Evolutionary conservation across 2,113 vertebrate species (phyloP).

Genomic region (Theristicus caerulescens): DNA sequence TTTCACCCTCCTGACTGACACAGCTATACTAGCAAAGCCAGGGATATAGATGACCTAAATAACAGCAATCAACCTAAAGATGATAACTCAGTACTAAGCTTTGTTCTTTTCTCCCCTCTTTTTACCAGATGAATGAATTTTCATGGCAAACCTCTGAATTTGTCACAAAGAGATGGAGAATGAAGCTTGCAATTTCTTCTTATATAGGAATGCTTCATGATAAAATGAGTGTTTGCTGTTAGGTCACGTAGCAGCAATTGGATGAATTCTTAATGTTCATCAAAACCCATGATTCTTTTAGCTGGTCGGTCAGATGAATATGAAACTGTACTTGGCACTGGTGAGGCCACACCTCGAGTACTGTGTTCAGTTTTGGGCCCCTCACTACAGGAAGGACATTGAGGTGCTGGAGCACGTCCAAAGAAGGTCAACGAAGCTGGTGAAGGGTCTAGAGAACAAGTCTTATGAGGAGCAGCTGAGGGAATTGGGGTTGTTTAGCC

Average conservation of each 20-base stretch:
- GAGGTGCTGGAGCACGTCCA: not conserved
- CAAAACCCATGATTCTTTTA: not conserved
- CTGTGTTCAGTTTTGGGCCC: not conserved
- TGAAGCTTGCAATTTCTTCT: not conserved
- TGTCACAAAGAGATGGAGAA: not conserved
- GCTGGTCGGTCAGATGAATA: not conserved
- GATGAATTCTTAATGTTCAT: not conserved
- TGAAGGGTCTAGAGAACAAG: too few species aligned
- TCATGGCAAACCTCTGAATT: not conserved
- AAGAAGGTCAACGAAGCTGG: not conserved
- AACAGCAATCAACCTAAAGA: not conserved
- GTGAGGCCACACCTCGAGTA: not conserved
- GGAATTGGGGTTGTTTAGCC: too few species aligned
- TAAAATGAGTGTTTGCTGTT: not conserved
- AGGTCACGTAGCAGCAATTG: not conserved
- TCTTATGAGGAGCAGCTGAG: too few species aligned
- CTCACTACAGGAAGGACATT: not conserved
- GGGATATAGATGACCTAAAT: not conserved
- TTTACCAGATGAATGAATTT: not conserved
- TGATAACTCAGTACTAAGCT: not conserved
- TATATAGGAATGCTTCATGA: not conserved
- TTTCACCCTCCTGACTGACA: not conserved
- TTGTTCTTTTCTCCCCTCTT: not conserved
- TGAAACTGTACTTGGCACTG: not conserved
- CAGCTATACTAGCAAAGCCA: not conserved